Conservation (phyloP, 1,140 invertebrate genomes). For the Nephotettix cincticeps region DNA sequence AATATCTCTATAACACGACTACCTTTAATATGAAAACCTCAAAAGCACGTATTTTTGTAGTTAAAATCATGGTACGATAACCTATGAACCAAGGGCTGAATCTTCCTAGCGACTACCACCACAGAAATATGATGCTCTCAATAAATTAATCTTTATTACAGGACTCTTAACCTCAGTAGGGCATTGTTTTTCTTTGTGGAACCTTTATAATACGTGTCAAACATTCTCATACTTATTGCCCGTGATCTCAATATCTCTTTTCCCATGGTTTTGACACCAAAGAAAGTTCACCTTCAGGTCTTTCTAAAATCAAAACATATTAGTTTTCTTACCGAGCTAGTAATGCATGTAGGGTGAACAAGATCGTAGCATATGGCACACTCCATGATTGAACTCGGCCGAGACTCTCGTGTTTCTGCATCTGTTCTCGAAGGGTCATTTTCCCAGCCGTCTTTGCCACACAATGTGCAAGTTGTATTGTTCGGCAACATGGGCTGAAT, state of each 20-base stretch:
- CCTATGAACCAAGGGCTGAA: too few species aligned
- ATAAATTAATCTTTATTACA: too few species aligned
- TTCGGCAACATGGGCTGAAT: constrained; percentile 82
- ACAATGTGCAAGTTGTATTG: constrained; percentile 85
- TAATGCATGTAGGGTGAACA: constrained; percentile 78
- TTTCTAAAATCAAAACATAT: not conserved
- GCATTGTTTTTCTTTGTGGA: not conserved
- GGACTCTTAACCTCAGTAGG: too few species aligned
- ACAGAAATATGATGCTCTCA: too few species aligned
- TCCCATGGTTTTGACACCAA: not conserved
- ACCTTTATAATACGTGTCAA: not conserved
- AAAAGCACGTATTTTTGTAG: too few species aligned
- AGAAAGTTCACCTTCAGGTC: not conserved
- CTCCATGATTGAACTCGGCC: constrained; percentile 60
- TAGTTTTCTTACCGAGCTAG: not conserved
- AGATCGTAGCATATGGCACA: constrained; percentile 93
- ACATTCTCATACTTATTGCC: not conserved
- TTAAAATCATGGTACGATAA: too few species aligned
- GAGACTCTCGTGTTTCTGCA: constrained; percentile 47
- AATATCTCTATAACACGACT: not conserved
- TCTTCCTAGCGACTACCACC: too few species aligned
- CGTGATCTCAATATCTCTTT: not conserved
- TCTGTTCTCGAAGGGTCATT: constrained; percentile 57
- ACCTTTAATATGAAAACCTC: too few species aligned
- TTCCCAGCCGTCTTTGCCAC: constrained; percentile 87